phyloP scores from a whole-genome alignment of 2,797 vertebrate species.

The Premnoplex brunnescens region DNA sequence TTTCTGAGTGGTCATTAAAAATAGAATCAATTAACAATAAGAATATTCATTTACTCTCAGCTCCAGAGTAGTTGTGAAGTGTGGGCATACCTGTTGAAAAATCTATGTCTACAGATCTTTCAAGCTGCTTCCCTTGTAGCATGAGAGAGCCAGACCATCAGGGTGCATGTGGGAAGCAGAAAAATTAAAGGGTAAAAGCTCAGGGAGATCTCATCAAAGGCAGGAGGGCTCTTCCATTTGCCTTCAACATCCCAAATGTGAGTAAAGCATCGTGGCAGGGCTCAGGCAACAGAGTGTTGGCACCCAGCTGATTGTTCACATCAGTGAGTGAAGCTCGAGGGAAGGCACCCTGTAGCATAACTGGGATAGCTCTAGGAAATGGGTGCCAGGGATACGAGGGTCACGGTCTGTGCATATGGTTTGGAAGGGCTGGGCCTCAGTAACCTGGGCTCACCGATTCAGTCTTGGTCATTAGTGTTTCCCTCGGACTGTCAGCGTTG shows the following conservation, averaged over 20 bases:
- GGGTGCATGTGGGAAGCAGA: neutral
- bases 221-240: neutral
- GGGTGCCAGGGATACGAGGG: neutral
- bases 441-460: neutral
- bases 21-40: neutral
- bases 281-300: neutral
- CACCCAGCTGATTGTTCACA: neutral
- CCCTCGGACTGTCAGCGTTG: neutral
- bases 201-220: neutral
- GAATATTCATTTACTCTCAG: neutral
- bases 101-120: neutral
- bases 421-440: neutral
- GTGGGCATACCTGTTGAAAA: neutral
- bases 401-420: neutral
- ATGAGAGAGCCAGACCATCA: neutral
- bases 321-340: neutral
- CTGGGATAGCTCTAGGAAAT: neutral
- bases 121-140: neutral
- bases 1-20: neutral
- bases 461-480: neutral
- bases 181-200: neutral
- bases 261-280: fast-evolving
- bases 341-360: fast-evolving
- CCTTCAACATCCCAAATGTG: neutral
- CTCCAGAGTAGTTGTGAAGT: neutral